phyloP scores from a whole-genome alignment of 1,140 invertebrate genomes.

The Hormaphis cornu region DNA sequence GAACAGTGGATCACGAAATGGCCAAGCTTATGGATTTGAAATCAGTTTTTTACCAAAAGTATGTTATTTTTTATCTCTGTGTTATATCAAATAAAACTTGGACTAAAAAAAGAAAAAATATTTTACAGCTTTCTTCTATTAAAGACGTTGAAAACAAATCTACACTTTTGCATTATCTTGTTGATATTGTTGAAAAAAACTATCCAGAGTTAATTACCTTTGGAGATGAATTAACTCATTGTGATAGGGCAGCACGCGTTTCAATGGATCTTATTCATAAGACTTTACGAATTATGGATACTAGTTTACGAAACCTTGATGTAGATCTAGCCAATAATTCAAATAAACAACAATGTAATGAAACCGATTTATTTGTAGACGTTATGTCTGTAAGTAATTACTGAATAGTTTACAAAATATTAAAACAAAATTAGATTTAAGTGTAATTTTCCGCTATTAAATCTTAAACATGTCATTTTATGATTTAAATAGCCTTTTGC shows the following conservation, averaged over 20 bases:
- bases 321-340: conserved; percentile 75
- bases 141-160: conserved; percentile 89
- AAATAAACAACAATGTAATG: conserved; percentile 53
- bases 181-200: conserved; percentile 76
- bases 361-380: conserved; percentile 71
- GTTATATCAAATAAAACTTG: too few relatives aligned
- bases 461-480: conserved; percentile 9
- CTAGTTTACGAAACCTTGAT: conserved; percentile 73
- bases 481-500: conserved; percentile 53
- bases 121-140: conserved; percentile 67
- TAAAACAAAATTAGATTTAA: conserved; percentile 42
- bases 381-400: conserved; percentile 76
- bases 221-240: conserved; percentile 75
- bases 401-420: too few relatives aligned
- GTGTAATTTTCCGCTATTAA: too few relatives aligned
- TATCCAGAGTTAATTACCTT: conserved; percentile 77
- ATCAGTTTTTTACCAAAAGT: conserved; percentile 92
- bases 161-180: conserved; percentile 87
- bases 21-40: conserved; percentile 89
- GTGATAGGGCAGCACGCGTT: conserved; percentile 70
- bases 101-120: too few relatives aligned
- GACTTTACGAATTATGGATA: conserved; percentile 74
- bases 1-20: conserved; percentile 89
- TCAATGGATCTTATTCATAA: conserved; percentile 80
- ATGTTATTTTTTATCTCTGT: too few relatives aligned